phyloP scores from a whole-genome alignment of 1,140 invertebrate genomes.

The Manduca sexta region DNA sequence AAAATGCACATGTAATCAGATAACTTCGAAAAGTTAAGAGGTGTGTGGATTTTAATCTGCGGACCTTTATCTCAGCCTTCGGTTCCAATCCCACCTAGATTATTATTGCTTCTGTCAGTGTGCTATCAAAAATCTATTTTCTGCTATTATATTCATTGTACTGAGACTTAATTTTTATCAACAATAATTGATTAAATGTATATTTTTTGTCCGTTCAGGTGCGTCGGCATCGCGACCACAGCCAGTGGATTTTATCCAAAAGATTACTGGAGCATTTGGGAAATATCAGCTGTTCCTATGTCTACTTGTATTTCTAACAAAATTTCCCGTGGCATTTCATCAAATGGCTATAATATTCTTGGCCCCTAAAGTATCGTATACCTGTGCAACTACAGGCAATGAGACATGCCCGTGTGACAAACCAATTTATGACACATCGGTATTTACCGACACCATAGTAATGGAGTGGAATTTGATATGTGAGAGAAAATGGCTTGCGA shows the following conservation, averaged over 20 bases:
- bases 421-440: slow-evolving; percentile 75
- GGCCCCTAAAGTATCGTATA: slow-evolving; percentile 72
- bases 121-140: too few species aligned
- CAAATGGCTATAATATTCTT: slow-evolving; percentile 79
- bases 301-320: slow-evolving; percentile 76
- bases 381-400: slow-evolving; percentile 42
- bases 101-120: too few species aligned
- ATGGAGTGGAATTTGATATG: slow-evolving; percentile 86
- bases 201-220: too few species aligned
- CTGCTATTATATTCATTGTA: too few species aligned
- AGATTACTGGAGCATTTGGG: slow-evolving; percentile 78
- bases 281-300: slow-evolving; percentile 80
- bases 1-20: too few species aligned
- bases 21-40: too few species aligned
- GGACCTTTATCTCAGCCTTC: too few species aligned
- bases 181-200: too few species aligned
- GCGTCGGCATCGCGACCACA: slow-evolving; percentile 11
- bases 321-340: slow-evolving; percentile 83
- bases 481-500: slow-evolving; percentile 75
- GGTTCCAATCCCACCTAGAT: too few species aligned
- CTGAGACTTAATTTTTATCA: too few species aligned
- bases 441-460: slow-evolving; percentile 81
- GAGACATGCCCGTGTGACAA: slow-evolving; percentile 71
- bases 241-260: slow-evolving; percentile 67
- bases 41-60: too few species aligned